Conservation (phyloP, 1,140 invertebrate genomes). For the Bombus difficillimus region DNA sequence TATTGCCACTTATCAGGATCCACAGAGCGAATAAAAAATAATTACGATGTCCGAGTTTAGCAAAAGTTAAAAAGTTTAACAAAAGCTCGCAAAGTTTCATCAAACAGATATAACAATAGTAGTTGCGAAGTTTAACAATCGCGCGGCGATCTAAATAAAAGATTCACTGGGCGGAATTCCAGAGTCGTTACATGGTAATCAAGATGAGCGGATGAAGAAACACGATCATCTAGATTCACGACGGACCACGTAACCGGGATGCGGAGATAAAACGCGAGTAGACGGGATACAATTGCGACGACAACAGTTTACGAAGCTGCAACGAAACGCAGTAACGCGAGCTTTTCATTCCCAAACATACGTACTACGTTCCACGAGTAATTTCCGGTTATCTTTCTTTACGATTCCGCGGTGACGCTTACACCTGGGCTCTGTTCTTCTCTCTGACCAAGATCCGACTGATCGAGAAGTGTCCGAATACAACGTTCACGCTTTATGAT, state of each 20-base stretch:
- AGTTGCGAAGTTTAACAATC: not conserved
- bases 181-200: not conserved
- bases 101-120: not conserved
- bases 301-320: slow-evolving; percentile 14
- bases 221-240: not conserved
- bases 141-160: not conserved
- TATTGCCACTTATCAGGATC: too few species aligned
- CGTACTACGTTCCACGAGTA: not conserved
- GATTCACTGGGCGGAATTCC: not conserved
- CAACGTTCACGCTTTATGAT: too few species aligned
- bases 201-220: not conserved
- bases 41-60: not conserved
- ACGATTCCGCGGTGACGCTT: not conserved
- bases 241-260: not conserved
- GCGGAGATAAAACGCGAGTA: slow-evolving; percentile 1
- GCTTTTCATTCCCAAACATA: slow-evolving; percentile 2
- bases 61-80: too few species aligned
- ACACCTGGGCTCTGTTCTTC: too few species aligned
- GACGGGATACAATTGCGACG: not conserved
- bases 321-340: not conserved
- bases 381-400: slow-evolving; percentile 30
- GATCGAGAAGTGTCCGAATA: not conserved
- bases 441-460: not conserved
- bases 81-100: not conserved
- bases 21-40: too few species aligned